Conservation (phyloP, 2,797 vertebrate genomes). For the Micropoecilia bifurca region DNA sequence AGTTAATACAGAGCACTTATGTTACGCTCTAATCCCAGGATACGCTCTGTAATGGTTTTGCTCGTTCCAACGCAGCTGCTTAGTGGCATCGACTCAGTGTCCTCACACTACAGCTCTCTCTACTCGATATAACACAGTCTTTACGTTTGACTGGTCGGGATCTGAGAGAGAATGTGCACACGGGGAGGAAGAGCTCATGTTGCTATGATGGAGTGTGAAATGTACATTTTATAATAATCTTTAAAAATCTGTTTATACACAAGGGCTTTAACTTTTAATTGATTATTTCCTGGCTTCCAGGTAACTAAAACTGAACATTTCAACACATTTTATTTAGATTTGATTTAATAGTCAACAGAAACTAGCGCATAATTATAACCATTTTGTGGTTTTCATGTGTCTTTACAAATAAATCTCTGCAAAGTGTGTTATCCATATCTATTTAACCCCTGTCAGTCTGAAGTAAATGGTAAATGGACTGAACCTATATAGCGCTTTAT, state of each 20-base stretch:
- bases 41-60: slow-evolving; percentile 76
- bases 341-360: not conserved
- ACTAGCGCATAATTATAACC: not conserved
- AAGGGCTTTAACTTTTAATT: slow-evolving; percentile 8
- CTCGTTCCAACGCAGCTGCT: slow-evolving; percentile 75
- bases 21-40: slow-evolving; percentile 81
- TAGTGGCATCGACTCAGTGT: slow-evolving; percentile 54
- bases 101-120: slow-evolving; percentile 70
- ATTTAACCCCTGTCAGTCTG: not conserved
- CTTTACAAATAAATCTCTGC: not conserved
- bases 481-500: too few relatives aligned
- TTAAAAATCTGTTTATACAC: slow-evolving; percentile 5
- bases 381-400: not conserved
- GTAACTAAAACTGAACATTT: slow-evolving; percentile 6
- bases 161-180: slow-evolving; percentile 22
- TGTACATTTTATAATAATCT: slow-evolving; percentile 5
- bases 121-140: slow-evolving; percentile 40
- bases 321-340: not conserved
- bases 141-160: slow-evolving; percentile 34
- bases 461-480: too few relatives aligned
- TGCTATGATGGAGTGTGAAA: slow-evolving; percentile 5
- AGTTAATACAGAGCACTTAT: slow-evolving; percentile 73
- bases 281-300: not conserved
- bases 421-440: not conserved
- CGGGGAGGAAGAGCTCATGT: not conserved